Evolutionary conservation across 2,888 invertebrate species (phyloP), one percentile per base, ranked within the genome.

Genomic region (Ectemnius continuus): DNA sequence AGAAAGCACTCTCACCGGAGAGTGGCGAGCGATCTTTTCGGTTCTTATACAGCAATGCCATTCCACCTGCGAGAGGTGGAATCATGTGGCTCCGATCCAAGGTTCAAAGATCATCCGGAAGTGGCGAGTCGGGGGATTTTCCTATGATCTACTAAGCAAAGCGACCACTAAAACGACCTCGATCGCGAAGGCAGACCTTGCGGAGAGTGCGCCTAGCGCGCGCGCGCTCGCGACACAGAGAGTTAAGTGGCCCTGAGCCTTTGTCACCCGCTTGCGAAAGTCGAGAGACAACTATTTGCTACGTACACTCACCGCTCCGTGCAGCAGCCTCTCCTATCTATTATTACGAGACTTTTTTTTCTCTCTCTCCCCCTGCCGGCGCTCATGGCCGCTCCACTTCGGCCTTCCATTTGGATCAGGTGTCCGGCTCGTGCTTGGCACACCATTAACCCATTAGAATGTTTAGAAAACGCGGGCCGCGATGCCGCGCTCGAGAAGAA

Each of bases 1-100:
- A 90, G 90, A 90, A 90, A 90, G 90, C 88, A 90, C 88, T 90
- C 89, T 88, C 89, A 86, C 87, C 86, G 78, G 75, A 56, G 66
- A 69, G 64, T 58, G 60, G 69, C 46, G 46, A 67, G 69, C 68
- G 52, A 82, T 82, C 80, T 76, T 76, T 77, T 77, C 73, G 70
- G 77, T 82, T 82, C 79, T 82, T 82, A 79, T 52, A 63, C 59
- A 59, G 57, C 56, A 52, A 13, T 47, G 58, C 52, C 56, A 76
- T 67, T 65, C 73, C 47, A 70, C 68, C 52, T 60, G 61, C 67
- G 45, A 71, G 59, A 63, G 69, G 67, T 58, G 57, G 28, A 52
- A 45, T 6, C 18, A 48, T 18, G 3, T 26, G 45, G n/a, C 36
- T 45, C 0, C 16, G 0, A 16, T 52, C 16, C 8, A 16, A 13